Percentiles rank a stretch among this genome's conserved stretches.
These are phyloP conservation scores for Brienomyrus brachyistius DNA, from an alignment of 2,113 vertebrate genomes.

Conservation along the genomic window DNA sequence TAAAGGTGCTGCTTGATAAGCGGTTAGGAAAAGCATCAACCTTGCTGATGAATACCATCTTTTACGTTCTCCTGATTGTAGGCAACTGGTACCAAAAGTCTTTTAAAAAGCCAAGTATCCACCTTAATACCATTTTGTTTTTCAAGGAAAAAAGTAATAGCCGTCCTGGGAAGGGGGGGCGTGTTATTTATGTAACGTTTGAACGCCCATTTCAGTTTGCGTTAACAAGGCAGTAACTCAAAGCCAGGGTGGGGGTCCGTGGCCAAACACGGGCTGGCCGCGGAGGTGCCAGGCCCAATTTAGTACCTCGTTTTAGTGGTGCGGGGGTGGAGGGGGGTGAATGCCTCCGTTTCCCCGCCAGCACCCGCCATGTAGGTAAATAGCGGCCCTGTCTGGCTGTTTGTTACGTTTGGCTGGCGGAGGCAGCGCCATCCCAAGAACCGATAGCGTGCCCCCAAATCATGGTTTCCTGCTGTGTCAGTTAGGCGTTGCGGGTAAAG, in stretches of 20 bases:
- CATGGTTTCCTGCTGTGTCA: constrained; percentile 27
- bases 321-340: background rate
- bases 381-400: constrained; percentile 50
- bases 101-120: background rate
- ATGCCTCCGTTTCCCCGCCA: constrained; percentile 15
- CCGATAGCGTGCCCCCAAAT: constrained; percentile 26
- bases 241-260: background rate
- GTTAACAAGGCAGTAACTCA: constrained; percentile 7
- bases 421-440: constrained; percentile 27
- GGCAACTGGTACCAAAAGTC: background rate
- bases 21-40: background rate
- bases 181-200: background rate
- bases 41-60: background rate
- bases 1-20: background rate
- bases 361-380: constrained; percentile 39
- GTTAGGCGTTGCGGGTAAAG: constrained; percentile 40
- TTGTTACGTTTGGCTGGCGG: constrained; percentile 47
- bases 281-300: background rate
- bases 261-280: background rate
- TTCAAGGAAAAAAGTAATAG: background rate
- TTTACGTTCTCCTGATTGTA: background rate
- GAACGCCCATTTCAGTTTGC: constrained; percentile 1
- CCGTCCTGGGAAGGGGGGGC: background rate
- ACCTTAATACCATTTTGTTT: background rate
- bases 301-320: background rate